These are phyloP conservation scores for Myzus persicae DNA, from an alignment of 1,140 invertebrate species.

Conservation along the genomic window DNA sequence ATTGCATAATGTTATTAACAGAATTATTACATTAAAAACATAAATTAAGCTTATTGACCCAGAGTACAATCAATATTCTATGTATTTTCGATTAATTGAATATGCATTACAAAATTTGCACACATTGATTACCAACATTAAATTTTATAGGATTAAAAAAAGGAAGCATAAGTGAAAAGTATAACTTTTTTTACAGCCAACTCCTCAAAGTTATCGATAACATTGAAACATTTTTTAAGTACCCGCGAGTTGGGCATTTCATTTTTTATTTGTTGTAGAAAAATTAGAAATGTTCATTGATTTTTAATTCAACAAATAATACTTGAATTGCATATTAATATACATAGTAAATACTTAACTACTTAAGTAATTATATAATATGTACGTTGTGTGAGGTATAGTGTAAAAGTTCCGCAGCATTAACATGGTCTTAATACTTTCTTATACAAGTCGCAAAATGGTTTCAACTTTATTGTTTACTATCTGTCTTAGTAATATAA, in stretches of 20 bases:
- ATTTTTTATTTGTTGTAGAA: not conserved
- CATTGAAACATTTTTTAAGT: not conserved
- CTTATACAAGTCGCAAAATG: too few species aligned
- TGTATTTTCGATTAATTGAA: not conserved
- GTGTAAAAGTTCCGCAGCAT: not conserved
- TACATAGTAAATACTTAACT: not conserved
- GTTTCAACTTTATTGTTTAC: too few species aligned
- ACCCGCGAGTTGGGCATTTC: not conserved
- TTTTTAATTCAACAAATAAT: not conserved
- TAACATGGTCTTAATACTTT: too few species aligned
- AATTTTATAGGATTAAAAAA: not conserved
- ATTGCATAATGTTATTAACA: not conserved
- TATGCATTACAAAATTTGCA: not conserved
- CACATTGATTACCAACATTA: not conserved
- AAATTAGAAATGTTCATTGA: not conserved
- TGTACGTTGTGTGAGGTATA: not conserved
- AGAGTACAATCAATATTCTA: not conserved
- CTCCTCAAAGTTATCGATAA: not conserved
- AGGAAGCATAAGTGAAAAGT: not conserved
- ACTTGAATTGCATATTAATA: not conserved
- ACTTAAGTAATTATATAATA: not conserved
- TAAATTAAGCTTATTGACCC: not conserved
- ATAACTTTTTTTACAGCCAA: not conserved
- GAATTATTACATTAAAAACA: not conserved
- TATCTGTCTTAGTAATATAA: not conserved